Evolutionary conservation across 2,888 invertebrate species (phyloP).

Genomic region (Saturnia pavonia): DNA sequence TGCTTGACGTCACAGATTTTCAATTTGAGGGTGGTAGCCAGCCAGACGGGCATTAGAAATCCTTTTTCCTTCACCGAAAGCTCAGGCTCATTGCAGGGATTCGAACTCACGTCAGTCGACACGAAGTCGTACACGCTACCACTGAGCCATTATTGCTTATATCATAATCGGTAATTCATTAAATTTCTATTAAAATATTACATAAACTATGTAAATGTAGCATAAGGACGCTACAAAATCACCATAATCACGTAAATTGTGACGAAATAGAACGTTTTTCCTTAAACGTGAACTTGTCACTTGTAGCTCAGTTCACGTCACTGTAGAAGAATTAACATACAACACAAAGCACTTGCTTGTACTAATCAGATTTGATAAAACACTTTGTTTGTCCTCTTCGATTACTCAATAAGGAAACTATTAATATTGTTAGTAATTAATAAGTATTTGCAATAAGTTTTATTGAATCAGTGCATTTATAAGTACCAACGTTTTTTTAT

Average conservation of each 20-base stretch:
- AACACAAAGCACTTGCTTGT: neutral
- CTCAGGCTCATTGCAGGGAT: too few species aligned
- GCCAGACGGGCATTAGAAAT: too few species aligned
- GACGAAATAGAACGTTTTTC: conserved; percentile 6
- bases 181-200: too few species aligned
- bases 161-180: too few species aligned
- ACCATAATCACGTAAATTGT: neutral
- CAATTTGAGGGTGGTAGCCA: too few species aligned
- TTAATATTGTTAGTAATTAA: neutral
- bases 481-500: too few species aligned
- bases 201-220: neutral
- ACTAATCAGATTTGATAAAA: conserved; percentile 11
- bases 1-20: too few species aligned
- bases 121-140: too few species aligned
- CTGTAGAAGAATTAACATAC: neutral
- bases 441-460: neutral
- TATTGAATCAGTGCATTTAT: neutral
- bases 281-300: conserved; percentile 1
- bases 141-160: too few species aligned
- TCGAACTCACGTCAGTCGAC: too few species aligned
- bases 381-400: neutral
- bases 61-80: too few species aligned
- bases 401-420: conserved; percentile 3
- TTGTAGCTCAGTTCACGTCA: neutral
- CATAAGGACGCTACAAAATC: neutral